Conservation (phyloP, 2,113 vertebrate species). For the Tiliqua scincoides region DNA sequence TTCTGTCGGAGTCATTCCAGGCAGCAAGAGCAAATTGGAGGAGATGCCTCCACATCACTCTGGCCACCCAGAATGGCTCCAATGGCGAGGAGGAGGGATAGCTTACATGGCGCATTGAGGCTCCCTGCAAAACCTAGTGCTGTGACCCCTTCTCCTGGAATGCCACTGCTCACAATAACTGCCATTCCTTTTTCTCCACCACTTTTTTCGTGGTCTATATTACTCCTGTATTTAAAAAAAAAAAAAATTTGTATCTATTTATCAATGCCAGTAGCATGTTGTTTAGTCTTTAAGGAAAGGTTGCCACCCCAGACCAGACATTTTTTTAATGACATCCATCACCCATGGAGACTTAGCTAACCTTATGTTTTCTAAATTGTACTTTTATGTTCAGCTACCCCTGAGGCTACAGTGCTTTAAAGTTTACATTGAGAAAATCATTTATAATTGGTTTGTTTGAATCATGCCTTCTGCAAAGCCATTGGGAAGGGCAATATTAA, state of each 20-base stretch:
- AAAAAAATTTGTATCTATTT: slow-evolving; percentile 53
- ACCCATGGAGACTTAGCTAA: slow-evolving; percentile 65
- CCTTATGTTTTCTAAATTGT: slow-evolving; percentile 74
- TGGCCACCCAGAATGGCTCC: too few relatives aligned
- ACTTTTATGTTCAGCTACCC: slow-evolving; percentile 76
- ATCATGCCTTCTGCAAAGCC: slow-evolving; percentile 67
- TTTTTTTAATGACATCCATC: slow-evolving; percentile 67
- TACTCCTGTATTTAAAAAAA: slow-evolving; percentile 29
- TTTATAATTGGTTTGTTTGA: slow-evolving; percentile 79
- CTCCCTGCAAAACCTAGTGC: too few relatives aligned
- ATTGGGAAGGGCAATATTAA: slow-evolving; percentile 71
- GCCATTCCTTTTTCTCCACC: too few relatives aligned
- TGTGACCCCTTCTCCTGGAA: too few relatives aligned
- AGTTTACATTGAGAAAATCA: slow-evolving; percentile 77
- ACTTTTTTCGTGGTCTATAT: not conserved
- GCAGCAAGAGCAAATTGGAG: too few relatives aligned
- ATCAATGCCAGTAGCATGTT: slow-evolving; percentile 60
- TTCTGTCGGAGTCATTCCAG: too few relatives aligned
- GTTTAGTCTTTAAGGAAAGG: slow-evolving; percentile 66
- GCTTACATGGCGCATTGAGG: too few relatives aligned
- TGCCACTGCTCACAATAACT: too few relatives aligned
- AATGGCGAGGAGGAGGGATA: too few relatives aligned
- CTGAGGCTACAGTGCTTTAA: slow-evolving; percentile 74
- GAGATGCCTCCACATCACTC: too few relatives aligned
- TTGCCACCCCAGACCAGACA: slow-evolving; percentile 61